These are phyloP conservation scores for Mallotus villosus DNA, from an alignment of 2,797 vertebrate species.

Conservation along the genomic window DNA sequence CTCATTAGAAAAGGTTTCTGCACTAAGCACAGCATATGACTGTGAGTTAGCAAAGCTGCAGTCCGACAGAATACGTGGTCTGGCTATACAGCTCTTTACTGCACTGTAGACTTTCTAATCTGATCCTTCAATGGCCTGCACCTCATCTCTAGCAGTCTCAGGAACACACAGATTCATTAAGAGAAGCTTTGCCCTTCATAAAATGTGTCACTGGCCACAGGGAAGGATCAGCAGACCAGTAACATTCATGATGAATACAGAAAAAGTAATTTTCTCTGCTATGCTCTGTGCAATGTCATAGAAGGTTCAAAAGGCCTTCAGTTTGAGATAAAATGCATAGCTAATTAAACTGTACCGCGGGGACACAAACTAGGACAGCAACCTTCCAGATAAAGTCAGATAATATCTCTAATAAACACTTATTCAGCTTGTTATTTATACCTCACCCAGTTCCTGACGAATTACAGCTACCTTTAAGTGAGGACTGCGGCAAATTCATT, in stretches of 20 bases:
- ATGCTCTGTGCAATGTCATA: no score
- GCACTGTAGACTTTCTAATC: not conserved
- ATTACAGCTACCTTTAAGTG: conserved; percentile 49
- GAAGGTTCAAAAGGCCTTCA: no score
- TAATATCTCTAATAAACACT: conserved; percentile 23
- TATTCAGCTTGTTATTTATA: conserved; percentile 33
- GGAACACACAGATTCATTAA: not conserved
- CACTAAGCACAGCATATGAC: conserved; percentile 27
- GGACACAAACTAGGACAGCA: not conserved
- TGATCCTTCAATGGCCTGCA: not conserved
- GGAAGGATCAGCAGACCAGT: no score
- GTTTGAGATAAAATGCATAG: not conserved
- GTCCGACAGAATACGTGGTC: not conserved
- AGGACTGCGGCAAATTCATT: conserved; percentile 33
- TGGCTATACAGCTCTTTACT: not conserved
- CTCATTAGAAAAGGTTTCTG: conserved; percentile 31
- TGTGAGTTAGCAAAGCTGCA: conserved; percentile 27
- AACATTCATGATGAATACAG: no score
- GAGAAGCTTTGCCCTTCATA: not conserved
- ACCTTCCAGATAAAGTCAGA: conserved; percentile 10
- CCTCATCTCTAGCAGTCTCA: not conserved
- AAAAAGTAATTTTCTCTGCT: no score
- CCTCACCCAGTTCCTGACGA: conserved; percentile 36
- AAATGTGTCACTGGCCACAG: no score
- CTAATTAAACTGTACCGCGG: not conserved